Evolutionary conservation across 2,888 invertebrate species (phyloP), one percentile per base, ranked within the genome.

Genomic region (Agonopterix alstromeriana): DNA sequence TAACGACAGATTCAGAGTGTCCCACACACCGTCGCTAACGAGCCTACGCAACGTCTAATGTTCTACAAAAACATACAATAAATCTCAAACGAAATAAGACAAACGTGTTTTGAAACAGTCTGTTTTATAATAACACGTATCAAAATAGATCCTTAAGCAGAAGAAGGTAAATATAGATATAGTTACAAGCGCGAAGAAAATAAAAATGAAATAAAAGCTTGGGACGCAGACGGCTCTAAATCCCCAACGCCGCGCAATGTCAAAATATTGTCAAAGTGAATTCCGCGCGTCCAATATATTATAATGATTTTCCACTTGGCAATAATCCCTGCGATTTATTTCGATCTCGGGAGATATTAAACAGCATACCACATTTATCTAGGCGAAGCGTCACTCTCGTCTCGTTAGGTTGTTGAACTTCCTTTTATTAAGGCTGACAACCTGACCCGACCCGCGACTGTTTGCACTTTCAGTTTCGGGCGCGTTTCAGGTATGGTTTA

Each of bases 191-290:
- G 61, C 53, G 51, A 53, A 49, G 63, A 68, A 71, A 73, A 75
- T 71, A 78, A 76, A 73, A 77, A 71, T 61, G 66, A 70, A 72
- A 71, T 63, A 70, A 73, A 76, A 71, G 72, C 55, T 60, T 60
- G 60, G 49, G 57, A 62, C 57, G 71, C 65, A 62, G 67, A 58
- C 73, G 70, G 62, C 67, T 74, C 70, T 80, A 77, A 80, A 83
- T 82, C 78, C 74, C 68, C 58, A 62, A 72, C 74, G 78, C 80
- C 83, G 79, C 82, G 67, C 70, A 73, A 75, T 88, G 88, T 88
- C 88, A 88, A 86, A 88, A 88, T 88, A 88, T 84, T 88, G 86
- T 88, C 86, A 84, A 82, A 84, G 78, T 73, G 82, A 88, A 88
- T 87, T 86, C 85, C 86, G 57, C 74, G 73, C 73, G 85, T 82